Evolutionary conservation across 2,113 vertebrate species (phyloP), one percentile per base, ranked within the genome.

Genomic region (Macquaria australasica): DNA sequence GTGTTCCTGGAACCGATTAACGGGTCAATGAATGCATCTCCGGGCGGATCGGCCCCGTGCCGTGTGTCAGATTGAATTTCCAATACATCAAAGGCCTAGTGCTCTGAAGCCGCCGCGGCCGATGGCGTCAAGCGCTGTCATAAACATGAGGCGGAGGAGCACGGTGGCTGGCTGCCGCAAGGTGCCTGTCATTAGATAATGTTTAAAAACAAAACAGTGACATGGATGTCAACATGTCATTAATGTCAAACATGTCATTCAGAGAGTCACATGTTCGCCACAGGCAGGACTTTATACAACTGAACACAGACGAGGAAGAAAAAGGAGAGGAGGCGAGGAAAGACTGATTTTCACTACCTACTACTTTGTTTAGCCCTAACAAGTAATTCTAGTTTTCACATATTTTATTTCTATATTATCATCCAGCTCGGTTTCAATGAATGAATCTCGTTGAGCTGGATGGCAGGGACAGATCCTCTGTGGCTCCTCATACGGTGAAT

Each of bases 61-160:
- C 9, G 23, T 0, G 14, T 37, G 81, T 87, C 87, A 85, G 69
- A 67, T 81, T 83, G 73, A 87, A 87, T 89, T 72, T 85, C 73
- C 58, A 14, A 83, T 59, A 72, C 5, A 51, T 78, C 51, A 67
- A 58, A 76, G 1, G 60, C 3, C 50, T 34, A 1, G 23, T 25
- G 18, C 68, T 77, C 37, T 11, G 37, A 20, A 15, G 55, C 60
- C 34, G 31, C 34, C 43, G 50, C 8, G 14, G 48, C 41, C 9
- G 21, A 37, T 23, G 56, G 74, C 63, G 37, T 4, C 1, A 50
- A 66, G 48, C 43, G 31, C 58, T 41, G 82, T 82, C 82, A 84
- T 25, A 70, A 56, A 69, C 62, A 76, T 7, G 73, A 48, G 28
- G 73, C 39, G n/a, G 50, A 45, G 23, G 10, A 23, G 50, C 41